phyloP scores from a whole-genome alignment of 1,140 invertebrate genomes.

The Drosophila trapezifrons region DNA sequence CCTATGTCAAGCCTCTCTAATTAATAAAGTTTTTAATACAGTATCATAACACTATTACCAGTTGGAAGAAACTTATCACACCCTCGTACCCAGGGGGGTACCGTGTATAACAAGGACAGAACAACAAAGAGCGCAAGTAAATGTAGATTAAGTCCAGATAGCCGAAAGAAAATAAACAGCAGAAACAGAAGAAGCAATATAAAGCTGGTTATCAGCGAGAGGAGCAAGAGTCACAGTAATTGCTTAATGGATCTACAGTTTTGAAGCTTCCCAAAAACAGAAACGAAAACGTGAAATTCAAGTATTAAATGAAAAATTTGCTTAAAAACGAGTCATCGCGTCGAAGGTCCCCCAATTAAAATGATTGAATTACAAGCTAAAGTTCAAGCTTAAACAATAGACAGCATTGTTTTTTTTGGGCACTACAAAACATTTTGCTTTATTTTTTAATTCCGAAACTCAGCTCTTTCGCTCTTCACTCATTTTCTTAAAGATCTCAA shows the following conservation, averaged over 20 bases:
- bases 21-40: too few species aligned
- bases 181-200: constrained; percentile 38
- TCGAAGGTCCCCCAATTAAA: background rate
- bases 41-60: too few species aligned
- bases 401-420: constrained; percentile 31
- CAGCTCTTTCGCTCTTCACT: constrained; percentile 22
- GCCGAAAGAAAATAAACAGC: constrained; percentile 43
- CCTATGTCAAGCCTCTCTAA: too few species aligned
- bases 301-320: constrained; percentile 1
- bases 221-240: constrained; percentile 35
- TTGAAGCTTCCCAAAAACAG: background rate
- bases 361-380: background rate
- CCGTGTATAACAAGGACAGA: constrained; percentile 13
- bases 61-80: background rate
- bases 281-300: background rate
- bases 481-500: constrained; percentile 48
- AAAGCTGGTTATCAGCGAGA: constrained; percentile 55
- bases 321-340: background rate
- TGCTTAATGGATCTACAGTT: constrained; percentile 17
- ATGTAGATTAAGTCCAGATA: constrained; percentile 68
- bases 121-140: constrained; percentile 30
- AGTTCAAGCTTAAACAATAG: background rate
- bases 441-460: constrained; percentile 54
- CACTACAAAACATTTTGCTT: constrained; percentile 71
- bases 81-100: background rate